Evolutionary conservation across 2,888 invertebrate genomes (phyloP).

Genomic region (Meiosimyza platycephala): DNA sequence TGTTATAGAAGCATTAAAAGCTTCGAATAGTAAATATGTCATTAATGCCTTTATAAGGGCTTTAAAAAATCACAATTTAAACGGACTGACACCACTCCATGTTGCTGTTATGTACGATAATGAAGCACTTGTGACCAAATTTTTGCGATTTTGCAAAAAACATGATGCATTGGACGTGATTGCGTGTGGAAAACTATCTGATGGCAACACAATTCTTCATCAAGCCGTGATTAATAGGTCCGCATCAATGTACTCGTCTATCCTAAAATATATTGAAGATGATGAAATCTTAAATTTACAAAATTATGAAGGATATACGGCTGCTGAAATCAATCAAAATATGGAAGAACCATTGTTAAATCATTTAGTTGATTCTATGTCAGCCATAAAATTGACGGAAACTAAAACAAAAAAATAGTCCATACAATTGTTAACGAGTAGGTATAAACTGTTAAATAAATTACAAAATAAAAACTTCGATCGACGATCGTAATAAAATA

Average conservation of each 20-base stretch:
- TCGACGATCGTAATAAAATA: no score
- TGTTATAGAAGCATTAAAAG: neutral
- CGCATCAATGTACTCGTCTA: neutral
- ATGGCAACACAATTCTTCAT: neutral
- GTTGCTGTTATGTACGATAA: constrained; percentile 3
- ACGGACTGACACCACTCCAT: constrained; percentile 2
- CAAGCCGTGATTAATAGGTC: neutral
- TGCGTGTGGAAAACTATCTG: neutral
- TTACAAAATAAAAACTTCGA: no score
- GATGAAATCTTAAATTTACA: no score
- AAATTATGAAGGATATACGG: no score
- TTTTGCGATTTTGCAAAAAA: neutral
- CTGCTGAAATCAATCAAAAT: no score
- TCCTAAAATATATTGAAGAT: neutral
- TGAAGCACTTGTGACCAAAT: neutral
- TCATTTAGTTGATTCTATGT: no score
- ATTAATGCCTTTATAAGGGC: neutral
- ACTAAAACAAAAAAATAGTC: no score
- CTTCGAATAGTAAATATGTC: neutral
- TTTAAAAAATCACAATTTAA: neutral
- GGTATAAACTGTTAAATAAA: no score
- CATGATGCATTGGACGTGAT: neutral
- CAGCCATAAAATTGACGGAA: no score
- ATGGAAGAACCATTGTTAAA: no score
- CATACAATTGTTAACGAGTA: no score